Evolutionary conservation across 2,113 vertebrate genomes (phyloP), one percentile per base, ranked within the genome.

Genomic region (Melanerpes aurifrons): DNA sequence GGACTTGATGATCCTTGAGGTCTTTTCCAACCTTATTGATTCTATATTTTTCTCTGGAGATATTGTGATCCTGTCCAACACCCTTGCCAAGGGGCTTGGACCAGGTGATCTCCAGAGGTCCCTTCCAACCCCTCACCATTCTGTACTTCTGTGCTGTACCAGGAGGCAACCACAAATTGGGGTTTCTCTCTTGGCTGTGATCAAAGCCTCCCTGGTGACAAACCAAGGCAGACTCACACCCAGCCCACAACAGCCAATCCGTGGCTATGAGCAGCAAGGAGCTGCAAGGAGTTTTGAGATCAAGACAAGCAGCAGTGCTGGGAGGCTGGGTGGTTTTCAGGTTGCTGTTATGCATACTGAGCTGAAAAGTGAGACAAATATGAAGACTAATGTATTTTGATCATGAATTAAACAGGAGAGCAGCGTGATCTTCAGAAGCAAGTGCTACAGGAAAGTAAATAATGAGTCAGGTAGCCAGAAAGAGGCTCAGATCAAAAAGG

Each of bases 381-480:
- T 0, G 37, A 93, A 54, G 62, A 58, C 66, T 80, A 64, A 71
- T 86, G 59, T 62, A 72, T 91, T 90, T 83, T 87, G 76, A 92
- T 83, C 72, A 66, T 90, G 73, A 95, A 94, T 94, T 95, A 94
- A 92, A 91, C 69, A 95, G 45, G 57, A 73, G 70, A 85, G 53
- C 64, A 17, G 43, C 13, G 53, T 54, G 68, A 76, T 96, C 56
- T 57, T 90, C 69, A 66, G 91, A 79, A 89, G 22, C 31, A 19
- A 92, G 58, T 83, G 72, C 75, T 89, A 45, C 40, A 72, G 94
- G 37, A 92, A 87, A 83, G 66, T 77, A 91, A 96, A 79, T 92
- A 87, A 96, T 68, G 57, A 93, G 79, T 76, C 68, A 56, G 7
- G 0, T 28, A 87, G 84, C 43, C 61, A 91, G 75, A 64, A 94